phyloP scores from a whole-genome alignment of 2,888 invertebrate genomes.

The Megalurothrips usitatus region DNA sequence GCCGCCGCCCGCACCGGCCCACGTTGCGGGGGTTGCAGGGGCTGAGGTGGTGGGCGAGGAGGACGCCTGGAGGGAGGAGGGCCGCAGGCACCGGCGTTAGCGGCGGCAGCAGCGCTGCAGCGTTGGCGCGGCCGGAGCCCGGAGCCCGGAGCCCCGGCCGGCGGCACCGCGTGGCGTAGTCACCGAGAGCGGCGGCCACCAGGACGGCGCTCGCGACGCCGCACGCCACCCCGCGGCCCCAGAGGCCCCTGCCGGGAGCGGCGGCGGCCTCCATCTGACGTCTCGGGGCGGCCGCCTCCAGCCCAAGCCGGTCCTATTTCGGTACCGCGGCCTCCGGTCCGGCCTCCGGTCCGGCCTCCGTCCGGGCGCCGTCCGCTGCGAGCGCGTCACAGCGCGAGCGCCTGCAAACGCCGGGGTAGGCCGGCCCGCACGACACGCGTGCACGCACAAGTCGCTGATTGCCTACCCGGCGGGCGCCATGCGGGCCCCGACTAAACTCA shows the following conservation, averaged over 20 bases:
- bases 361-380: too few relatives aligned
- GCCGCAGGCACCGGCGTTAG: too few relatives aligned
- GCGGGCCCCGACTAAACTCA: too few relatives aligned
- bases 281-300: too few relatives aligned
- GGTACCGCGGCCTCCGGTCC: too few relatives aligned
- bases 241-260: neutral
- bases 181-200: neutral
- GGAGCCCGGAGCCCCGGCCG: neutral
- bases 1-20: neutral
- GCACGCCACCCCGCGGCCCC: neutral
- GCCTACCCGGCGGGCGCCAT: too few relatives aligned
- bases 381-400: too few relatives aligned
- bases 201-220: neutral
- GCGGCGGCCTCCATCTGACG: neutral
- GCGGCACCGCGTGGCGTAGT: neutral
- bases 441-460: too few relatives aligned
- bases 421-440: too few relatives aligned
- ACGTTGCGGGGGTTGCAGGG: conserved; percentile 21
- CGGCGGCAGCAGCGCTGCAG: neutral
- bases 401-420: too few relatives aligned
- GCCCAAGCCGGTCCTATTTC: too few relatives aligned
- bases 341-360: too few relatives aligned
- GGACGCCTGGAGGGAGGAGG: neutral
- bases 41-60: conserved; percentile 4
- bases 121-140: neutral